A percentile compares a stretch with the other conserved stretches of the same genome.
Evolutionary conservation across 2,797 vertebrate genomes (phyloP).

Genomic region (Crocodylus rhombifer): DNA sequence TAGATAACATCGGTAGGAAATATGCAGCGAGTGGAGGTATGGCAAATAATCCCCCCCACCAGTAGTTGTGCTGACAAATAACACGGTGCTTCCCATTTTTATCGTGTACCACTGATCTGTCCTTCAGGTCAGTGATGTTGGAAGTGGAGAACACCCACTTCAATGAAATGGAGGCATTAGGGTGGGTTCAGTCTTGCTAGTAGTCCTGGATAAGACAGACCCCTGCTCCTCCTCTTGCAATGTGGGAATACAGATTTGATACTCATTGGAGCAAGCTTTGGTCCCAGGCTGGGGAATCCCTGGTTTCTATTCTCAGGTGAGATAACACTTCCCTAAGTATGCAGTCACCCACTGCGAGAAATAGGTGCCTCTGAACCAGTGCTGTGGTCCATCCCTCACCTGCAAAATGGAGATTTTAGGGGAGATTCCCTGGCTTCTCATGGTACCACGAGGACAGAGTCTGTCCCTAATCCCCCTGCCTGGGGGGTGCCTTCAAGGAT

Average conservation of each 20-base stretch:
- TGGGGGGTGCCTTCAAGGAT: background rate
- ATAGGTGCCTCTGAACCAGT: background rate
- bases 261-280: background rate
- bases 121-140: conserved; percentile 44
- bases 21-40: background rate
- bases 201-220: background rate
- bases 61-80: conserved; percentile 43
- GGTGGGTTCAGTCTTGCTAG: background rate
- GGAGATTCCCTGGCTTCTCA: background rate
- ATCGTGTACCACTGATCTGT: background rate
- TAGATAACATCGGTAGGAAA: background rate
- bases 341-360: too few relatives aligned
- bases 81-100: conserved; percentile 57
- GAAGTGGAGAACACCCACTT: background rate
- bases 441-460: background rate
- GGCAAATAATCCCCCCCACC: conserved; percentile 44
- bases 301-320: background rate
- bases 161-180: rapidly evolving
- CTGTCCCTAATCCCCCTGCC: background rate
- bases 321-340: background rate
- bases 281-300: rapidly evolving
- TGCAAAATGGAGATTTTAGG: background rate
- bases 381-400: background rate
- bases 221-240: background rate
- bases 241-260: rapidly evolving